These are phyloP conservation scores for Drosophila baimaii DNA, from an alignment of 1,140 invertebrate genomes.

Conservation along the genomic window DNA sequence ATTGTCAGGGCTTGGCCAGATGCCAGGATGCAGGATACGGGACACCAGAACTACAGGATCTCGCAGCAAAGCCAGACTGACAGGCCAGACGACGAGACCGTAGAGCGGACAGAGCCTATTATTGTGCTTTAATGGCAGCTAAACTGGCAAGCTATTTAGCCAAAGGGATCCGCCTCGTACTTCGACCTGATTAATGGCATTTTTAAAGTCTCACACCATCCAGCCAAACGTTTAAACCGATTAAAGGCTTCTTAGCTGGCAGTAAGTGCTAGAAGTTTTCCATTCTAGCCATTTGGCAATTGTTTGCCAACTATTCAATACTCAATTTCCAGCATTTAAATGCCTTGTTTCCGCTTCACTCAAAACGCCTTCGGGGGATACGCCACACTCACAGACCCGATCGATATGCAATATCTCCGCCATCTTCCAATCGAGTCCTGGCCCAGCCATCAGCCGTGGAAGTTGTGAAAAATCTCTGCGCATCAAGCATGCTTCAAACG, in stretches of 20 bases:
- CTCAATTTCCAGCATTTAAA: constrained; percentile 58
- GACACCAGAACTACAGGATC: constrained; percentile 24
- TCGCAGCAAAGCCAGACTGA: constrained; percentile 19
- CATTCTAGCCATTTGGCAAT: constrained; percentile 14
- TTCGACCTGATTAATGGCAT: constrained; percentile 68
- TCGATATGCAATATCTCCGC: constrained; percentile 49
- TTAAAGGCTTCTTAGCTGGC: neutral
- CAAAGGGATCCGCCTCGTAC: constrained; percentile 33
- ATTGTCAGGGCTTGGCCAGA: constrained; percentile 71
- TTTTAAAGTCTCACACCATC: constrained; percentile 31
- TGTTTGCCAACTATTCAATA: constrained; percentile 56
- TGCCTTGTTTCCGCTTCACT: constrained; percentile 44
- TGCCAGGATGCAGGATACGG: constrained; percentile 54
- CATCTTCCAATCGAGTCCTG: constrained; percentile 34
- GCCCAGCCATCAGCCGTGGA: constrained; percentile 49
- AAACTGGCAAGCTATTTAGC: constrained; percentile 66
- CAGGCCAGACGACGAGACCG: constrained; percentile 12
- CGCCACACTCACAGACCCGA: constrained; percentile 9
- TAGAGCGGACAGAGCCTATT: constrained; percentile 50
- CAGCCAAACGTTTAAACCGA: neutral
- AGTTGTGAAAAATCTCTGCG: constrained; percentile 62
- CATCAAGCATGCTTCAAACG: constrained; percentile 59
- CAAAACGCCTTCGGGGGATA: constrained; percentile 17
- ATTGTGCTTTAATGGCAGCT: constrained; percentile 72
- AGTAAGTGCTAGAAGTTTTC: constrained; percentile 12